These are phyloP conservation scores for Yponomeuta sedellus DNA, from an alignment of 2,888 invertebrate genomes.

Conservation along the genomic window DNA sequence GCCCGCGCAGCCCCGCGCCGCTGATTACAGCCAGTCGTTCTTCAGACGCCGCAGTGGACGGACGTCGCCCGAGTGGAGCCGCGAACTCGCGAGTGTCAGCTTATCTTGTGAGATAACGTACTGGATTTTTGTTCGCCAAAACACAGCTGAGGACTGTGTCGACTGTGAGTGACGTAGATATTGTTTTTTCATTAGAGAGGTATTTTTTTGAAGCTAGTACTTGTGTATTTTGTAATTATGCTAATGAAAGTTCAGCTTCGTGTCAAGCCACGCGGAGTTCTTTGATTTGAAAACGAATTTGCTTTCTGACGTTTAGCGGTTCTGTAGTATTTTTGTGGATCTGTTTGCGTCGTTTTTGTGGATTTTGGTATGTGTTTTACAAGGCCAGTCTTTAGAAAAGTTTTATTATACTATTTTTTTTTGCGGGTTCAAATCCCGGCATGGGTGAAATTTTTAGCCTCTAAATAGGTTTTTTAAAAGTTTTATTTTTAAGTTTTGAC, in stretches of 20 bases:
- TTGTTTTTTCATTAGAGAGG: not conserved
- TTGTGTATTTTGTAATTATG: not conserved
- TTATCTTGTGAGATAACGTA: not conserved
- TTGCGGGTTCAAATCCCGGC: no score
- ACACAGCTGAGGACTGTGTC: not conserved
- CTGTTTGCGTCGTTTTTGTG: not conserved
- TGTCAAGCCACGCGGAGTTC: not conserved
- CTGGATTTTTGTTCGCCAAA: not conserved
- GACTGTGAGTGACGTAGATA: not conserved
- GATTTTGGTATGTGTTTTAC: no score
- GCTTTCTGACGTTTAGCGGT: not conserved
- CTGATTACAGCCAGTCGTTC: not conserved
- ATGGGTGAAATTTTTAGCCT: no score
- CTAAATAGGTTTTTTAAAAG: no score
- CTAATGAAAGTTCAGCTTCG: not conserved
- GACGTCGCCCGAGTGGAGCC: not conserved
- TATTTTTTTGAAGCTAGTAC: not conserved
- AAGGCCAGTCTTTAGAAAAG: no score
- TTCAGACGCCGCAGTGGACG: not conserved
- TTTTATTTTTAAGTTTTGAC: no score
- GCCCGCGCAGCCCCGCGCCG: not conserved
- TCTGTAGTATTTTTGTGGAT: not conserved
- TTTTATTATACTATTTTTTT: no score
- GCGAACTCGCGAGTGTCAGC: not conserved
- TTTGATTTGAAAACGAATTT: not conserved